These are phyloP conservation scores for Drosophila anomalata DNA, from an alignment of 2,888 invertebrate species.

Conservation along the genomic window DNA sequence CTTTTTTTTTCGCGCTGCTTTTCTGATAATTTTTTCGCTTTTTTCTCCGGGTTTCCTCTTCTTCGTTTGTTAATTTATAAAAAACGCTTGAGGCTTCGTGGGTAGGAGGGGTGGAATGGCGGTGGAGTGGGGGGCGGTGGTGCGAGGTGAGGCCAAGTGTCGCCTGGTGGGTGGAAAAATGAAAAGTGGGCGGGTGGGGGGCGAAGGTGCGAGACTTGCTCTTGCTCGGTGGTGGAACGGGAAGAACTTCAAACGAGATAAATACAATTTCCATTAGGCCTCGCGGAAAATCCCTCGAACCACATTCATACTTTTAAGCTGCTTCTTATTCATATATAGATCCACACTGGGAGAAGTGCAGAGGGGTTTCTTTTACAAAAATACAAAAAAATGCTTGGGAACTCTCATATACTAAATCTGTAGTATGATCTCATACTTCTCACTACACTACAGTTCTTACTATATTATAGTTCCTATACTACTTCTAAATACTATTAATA, in stretches of 20 bases:
- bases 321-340: constrained; percentile 41
- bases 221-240: constrained; percentile 36
- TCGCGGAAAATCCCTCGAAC: constrained; percentile 69
- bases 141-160: constrained; percentile 60
- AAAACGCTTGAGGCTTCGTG: constrained; percentile 69
- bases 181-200: constrained; percentile 21
- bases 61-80: constrained; percentile 74
- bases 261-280: constrained; percentile 79
- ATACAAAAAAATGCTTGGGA: too few relatives aligned
- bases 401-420: too few relatives aligned
- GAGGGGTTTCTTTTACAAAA: too few relatives aligned
- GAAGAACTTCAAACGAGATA: constrained; percentile 74
- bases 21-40: constrained; percentile 38
- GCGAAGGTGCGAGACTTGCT: constrained; percentile 59
- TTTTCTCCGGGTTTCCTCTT: constrained; percentile 47
- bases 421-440: too few relatives aligned
- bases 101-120: constrained; percentile 10
- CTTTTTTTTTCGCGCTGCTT: constrained; percentile 46
- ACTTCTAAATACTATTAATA: too few relatives aligned
- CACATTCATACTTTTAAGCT: constrained; percentile 64
- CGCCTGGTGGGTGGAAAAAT: constrained; percentile 44
- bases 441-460: too few relatives aligned
- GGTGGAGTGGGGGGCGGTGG: constrained; percentile 41
- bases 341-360: constrained; percentile 25
- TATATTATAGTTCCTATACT: too few relatives aligned